Base-by-base conservation (phyloP, 2,113 vertebrate genomes). In the Sinosuthora webbiana region DNA sequence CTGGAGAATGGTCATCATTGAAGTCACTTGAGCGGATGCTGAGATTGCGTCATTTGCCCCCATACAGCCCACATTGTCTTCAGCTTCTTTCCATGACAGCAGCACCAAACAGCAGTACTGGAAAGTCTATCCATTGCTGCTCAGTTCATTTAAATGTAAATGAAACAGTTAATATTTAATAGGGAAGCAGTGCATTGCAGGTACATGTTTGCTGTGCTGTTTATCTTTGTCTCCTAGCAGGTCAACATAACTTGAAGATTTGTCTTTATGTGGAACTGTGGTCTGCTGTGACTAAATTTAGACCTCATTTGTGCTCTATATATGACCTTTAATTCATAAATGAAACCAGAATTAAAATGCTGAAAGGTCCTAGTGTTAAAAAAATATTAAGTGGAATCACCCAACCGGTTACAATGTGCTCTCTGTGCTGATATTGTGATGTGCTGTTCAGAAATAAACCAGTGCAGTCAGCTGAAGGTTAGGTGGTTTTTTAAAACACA, bases 241-340 rank as follows among this genome's bases (percentile, higher is more conserved):
- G 98, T 98, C 98, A 98, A 96, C 98, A 96, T 99, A 98, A 98
- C 98, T 98, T 98, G 98, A 99, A 98, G 98, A 99, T 98, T 96
- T 98, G 98, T 99, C 98, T 98, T 98, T 98, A 98, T 98, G 97
- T 98, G 97, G 97, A 98, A 97, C 98, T 95, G 80, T 97, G 98
- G 97, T 98, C 98, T 97, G 98, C 98, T 96, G 98, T 98, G 98
- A 98, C 98, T 98, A 98, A 98, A 98, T 98, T 98, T 98, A 99
- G 98, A 98, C 98, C 98, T 99, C 98, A 98, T 98, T 94, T 98
- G 98, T 98, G 98, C 98, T 98, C 98, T 98, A 95, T 99, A 98
- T 98, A 98, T 98, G 98, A 98, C 97, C 98, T 98, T 98, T 96
- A 98, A 98, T 98, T 98, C 97, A 87, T 96, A 95, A 98, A 94